These are phyloP conservation scores for Anas platyrhynchos DNA, from an alignment of 2,113 vertebrate genomes.

Conservation along the genomic window DNA sequence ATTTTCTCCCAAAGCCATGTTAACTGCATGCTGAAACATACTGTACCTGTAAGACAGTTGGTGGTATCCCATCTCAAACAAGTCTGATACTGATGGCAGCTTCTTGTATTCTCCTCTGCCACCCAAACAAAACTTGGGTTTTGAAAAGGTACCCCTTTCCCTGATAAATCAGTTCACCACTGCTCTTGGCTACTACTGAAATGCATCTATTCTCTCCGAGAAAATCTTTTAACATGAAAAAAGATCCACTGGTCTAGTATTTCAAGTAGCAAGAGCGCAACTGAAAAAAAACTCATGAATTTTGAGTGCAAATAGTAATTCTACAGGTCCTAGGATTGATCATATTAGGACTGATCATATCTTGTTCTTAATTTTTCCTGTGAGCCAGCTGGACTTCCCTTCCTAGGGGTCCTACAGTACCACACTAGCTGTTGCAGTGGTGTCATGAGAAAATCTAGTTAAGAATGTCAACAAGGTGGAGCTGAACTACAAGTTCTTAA, in stretches of 20 bases:
- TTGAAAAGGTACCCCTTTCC: neutral
- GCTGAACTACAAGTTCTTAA: slow-evolving; percentile 29
- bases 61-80: neutral
- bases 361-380: neutral
- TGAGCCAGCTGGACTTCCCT: neutral
- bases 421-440: neutral
- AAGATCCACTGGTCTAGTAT: neutral
- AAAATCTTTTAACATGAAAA: neutral
- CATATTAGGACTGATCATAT: neutral
- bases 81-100: neutral
- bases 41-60: neutral
- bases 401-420: neutral
- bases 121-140: neutral
- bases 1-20: neutral
- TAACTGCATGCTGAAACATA: neutral
- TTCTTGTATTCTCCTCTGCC: neutral
- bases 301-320: neutral
- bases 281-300: neutral
- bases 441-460: neutral
- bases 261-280: neutral
- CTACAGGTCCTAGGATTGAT: fast-evolving
- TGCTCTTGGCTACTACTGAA: neutral
- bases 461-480: slow-evolving; percentile 6
- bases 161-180: neutral
- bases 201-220: neutral